Evolutionary conservation across 2,797 vertebrate genomes (phyloP).

Genomic region (Coregonus sp.): DNA sequence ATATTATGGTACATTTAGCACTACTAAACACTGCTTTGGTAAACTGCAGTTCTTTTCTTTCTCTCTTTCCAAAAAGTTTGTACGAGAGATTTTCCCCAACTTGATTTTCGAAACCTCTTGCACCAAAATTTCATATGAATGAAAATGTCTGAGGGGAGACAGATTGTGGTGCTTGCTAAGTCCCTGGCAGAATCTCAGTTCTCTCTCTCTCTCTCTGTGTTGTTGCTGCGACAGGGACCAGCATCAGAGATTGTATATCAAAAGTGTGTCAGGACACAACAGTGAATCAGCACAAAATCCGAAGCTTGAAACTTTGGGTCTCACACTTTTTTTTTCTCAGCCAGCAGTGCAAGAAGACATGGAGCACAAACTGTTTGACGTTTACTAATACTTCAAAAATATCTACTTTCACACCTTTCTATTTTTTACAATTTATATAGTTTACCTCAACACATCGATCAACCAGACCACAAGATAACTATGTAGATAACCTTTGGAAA

Average conservation of each 20-base stretch:
- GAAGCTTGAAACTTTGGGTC: constrained; percentile 23
- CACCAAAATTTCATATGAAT: constrained; percentile 64
- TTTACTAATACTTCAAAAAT: constrained; percentile 37
- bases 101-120: constrained; percentile 56
- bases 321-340: constrained; percentile 24
- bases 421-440: constrained; percentile 49
- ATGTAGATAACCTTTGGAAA: constrained; percentile 38
- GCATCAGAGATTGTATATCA: constrained; percentile 50
- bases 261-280: constrained; percentile 53
- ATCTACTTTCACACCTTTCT: constrained; percentile 24
- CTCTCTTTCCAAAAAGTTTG: constrained; percentile 38
- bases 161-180: constrained; percentile 58
- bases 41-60: constrained; percentile 32
- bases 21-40: constrained; percentile 56
- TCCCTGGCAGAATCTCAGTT: constrained; percentile 54
- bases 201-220: constrained; percentile 16
- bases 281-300: constrained; percentile 35
- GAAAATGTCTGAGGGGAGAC: constrained; percentile 59
- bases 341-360: constrained; percentile 11
- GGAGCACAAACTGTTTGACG: constrained; percentile 26
- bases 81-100: constrained; percentile 43
- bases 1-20: constrained; percentile 12
- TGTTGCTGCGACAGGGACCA: constrained; percentile 45
- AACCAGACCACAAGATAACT: constrained; percentile 34
- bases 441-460: constrained; percentile 42